These are phyloP conservation scores for Malurus elegans DNA, from an alignment of 2,113 vertebrate genomes.

Conservation along the genomic window DNA sequence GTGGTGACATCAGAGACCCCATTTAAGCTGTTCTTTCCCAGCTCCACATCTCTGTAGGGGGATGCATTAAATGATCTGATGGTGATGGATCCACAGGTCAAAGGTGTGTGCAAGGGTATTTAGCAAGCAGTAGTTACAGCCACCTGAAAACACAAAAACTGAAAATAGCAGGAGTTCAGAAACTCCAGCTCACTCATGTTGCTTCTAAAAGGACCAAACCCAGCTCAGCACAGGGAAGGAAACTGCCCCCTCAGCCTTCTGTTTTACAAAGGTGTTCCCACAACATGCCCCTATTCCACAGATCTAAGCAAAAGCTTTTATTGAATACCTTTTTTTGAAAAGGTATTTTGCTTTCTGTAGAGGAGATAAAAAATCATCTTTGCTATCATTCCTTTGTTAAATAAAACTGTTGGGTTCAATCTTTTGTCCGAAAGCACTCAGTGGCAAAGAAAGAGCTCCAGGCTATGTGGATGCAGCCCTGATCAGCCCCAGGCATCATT, in stretches of 20 bases:
- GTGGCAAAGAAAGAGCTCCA: background rate
- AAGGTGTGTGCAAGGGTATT: background rate
- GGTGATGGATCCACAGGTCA: background rate
- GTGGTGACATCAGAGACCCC: background rate
- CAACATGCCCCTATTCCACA: background rate
- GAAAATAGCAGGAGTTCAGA: background rate
- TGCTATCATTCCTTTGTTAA: background rate
- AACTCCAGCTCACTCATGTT: background rate
- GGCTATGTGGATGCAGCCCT: background rate
- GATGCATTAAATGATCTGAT: background rate
- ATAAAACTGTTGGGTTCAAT: background rate
- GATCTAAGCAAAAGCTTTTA: background rate
- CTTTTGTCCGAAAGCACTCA: background rate
- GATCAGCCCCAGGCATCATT: background rate
- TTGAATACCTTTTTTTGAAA: too few relatives aligned
- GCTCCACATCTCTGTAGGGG: background rate
- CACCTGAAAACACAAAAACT: background rate
- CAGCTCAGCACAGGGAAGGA: background rate
- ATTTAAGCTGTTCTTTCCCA: background rate
- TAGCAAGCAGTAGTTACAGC: background rate
- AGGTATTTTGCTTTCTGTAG: background rate
- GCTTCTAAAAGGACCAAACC: background rate
- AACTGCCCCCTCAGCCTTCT: background rate
- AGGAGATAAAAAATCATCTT: background rate
- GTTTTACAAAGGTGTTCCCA: background rate